These are phyloP conservation scores for Syrphus vitripennis DNA, from an alignment of 2,888 invertebrate genomes.

Conservation along the genomic window DNA sequence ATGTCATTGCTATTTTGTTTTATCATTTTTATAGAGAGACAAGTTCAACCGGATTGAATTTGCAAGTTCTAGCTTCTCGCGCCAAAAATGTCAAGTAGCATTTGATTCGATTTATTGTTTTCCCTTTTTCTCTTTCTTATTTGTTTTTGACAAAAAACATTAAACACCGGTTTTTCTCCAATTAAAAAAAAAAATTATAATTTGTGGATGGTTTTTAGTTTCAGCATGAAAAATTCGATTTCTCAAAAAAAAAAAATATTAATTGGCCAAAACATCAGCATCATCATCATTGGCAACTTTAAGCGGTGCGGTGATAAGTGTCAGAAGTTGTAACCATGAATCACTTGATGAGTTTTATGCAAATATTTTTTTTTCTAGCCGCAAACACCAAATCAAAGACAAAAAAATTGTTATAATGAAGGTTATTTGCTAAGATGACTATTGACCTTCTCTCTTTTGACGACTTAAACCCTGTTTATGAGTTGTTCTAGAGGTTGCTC, in stretches of 20 bases:
- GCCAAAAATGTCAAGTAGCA: slow-evolving; percentile 36
- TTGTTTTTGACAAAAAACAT: background rate
- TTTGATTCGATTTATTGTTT: slow-evolving; percentile 11
- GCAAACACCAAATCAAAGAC: background rate
- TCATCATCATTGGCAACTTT: no score
- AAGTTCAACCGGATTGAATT: slow-evolving; percentile 15
- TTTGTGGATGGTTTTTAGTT: background rate
- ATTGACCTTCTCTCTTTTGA: background rate
- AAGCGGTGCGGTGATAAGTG: background rate
- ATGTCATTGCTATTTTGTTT: background rate
- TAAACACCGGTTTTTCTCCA: slow-evolving; percentile 45
- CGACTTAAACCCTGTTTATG: background rate
- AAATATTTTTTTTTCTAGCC: slow-evolving; percentile 5
- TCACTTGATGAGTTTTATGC: slow-evolving; percentile 2
- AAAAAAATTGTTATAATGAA: background rate
- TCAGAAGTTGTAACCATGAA: slow-evolving; percentile 20
- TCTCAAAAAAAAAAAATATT: no score
- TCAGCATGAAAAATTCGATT: background rate
- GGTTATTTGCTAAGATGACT: background rate
- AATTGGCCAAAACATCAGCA: background rate
- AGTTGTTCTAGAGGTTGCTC: background rate
- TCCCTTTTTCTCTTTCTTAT: background rate
- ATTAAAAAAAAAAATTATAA: background rate
- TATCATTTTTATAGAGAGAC: background rate
- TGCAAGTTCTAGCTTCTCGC: slow-evolving; percentile 48